Conservation (phyloP, 2,888 invertebrate genomes). For the Brachypalpus laphriformis region DNA sequence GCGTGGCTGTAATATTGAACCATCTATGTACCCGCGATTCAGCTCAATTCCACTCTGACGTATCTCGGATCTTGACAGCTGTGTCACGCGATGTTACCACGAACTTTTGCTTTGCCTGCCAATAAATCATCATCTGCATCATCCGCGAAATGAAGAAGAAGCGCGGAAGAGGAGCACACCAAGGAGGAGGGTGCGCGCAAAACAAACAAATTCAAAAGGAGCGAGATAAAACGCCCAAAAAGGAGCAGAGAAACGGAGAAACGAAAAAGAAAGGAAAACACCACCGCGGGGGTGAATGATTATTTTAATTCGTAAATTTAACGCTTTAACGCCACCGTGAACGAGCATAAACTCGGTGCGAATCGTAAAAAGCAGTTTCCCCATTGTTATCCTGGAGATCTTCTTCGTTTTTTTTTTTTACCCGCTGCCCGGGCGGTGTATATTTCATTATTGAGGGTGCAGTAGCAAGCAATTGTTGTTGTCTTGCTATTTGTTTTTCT, state of each 20-base stretch:
- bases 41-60: constrained; percentile 12
- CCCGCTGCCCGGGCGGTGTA: not conserved
- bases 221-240: not conserved
- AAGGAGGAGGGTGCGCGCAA: not conserved
- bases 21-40: not conserved
- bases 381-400: constrained; percentile 51
- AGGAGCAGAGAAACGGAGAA: not conserved
- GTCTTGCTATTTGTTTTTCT: not conserved
- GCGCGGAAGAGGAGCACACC: not conserved
- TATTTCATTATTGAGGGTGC: constrained; percentile 52
- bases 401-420: constrained; percentile 30
- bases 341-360: constrained; percentile 55
- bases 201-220: constrained; percentile 7
- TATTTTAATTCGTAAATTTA: constrained; percentile 68
- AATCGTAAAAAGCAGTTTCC: constrained; percentile 54
- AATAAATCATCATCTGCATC: constrained; percentile 54
- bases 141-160: constrained; percentile 14
- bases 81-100: constrained; percentile 53
- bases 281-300: constrained; percentile 13
- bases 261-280: not conserved
- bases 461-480: constrained; percentile 37
- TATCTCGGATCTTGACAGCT: constrained; percentile 43
- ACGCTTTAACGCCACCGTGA: constrained; percentile 68
- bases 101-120: constrained; percentile 44
- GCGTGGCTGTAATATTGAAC: constrained; percentile 43